Evolutionary conservation across 2,797 vertebrate genomes (phyloP).

Genomic region (Halcyon badia): DNA sequence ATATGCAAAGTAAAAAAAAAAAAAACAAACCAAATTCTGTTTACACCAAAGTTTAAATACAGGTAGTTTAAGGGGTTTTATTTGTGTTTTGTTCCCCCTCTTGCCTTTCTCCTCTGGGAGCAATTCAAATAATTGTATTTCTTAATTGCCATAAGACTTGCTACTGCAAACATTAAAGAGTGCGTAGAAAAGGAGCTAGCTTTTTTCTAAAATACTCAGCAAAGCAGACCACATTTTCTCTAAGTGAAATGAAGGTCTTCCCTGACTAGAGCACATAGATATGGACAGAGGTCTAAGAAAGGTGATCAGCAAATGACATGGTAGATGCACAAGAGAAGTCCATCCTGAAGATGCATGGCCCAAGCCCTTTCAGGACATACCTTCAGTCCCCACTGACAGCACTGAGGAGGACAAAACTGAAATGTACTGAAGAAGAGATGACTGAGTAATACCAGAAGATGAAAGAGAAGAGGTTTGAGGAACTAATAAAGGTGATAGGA

Average conservation of each 20-base stretch:
- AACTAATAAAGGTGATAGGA: background rate
- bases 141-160: background rate
- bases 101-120: background rate
- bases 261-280: background rate
- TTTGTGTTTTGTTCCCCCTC: too few relatives aligned
- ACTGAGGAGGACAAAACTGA: background rate
- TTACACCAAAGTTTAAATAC: background rate
- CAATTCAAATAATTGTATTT: background rate
- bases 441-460: background rate
- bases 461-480: background rate
- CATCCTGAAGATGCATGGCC: too few relatives aligned
- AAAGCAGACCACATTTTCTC: background rate
- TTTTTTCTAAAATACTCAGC: background rate
- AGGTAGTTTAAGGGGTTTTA: background rate
- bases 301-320: background rate
- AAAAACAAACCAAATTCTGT: background rate
- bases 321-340: background rate
- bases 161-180: background rate
- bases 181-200: background rate
- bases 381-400: too few relatives aligned
- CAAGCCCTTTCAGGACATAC: too few relatives aligned
- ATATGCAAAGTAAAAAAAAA: background rate
- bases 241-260: background rate
- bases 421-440: background rate
- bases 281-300: background rate